phyloP scores from a whole-genome alignment of 2,888 invertebrate species.

The Pollenia labialis region DNA sequence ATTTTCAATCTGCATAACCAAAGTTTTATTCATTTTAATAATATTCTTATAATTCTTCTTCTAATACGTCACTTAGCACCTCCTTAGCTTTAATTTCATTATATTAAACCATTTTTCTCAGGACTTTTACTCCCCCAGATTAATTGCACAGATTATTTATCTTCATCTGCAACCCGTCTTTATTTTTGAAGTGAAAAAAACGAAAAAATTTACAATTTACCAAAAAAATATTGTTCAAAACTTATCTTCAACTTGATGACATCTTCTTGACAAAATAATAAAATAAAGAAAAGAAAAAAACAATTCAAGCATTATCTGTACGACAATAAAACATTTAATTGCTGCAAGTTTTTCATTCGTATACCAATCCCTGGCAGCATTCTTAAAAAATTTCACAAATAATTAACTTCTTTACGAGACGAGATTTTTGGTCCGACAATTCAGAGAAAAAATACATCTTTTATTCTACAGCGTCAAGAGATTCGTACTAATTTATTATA shows the following conservation, averaged over 20 bases:
- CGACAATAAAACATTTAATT: conserved; percentile 59
- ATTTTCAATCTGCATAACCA: no score
- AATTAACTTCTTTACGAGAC: conserved; percentile 52
- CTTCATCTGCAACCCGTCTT: not conserved
- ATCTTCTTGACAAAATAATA: conserved; percentile 36
- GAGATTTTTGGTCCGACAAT: conserved; percentile 17
- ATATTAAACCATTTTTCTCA: not conserved
- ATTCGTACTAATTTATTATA: conserved; percentile 62
- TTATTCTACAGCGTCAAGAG: not conserved
- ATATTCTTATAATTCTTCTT: no score
- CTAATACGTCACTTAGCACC: not conserved
- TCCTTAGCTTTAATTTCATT: not conserved
- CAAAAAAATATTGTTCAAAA: not conserved
- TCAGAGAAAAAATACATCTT: conserved; percentile 3
- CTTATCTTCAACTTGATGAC: conserved; percentile 33
- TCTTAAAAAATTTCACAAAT: conserved; percentile 44
- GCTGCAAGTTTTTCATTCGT: conserved; percentile 6
- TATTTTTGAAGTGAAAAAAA: conserved; percentile 40
- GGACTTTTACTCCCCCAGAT: not conserved
- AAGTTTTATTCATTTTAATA: no score
- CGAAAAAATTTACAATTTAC: not conserved
- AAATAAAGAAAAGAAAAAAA: conserved; percentile 1
- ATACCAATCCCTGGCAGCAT: not conserved
- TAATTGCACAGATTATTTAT: conserved; percentile 33
- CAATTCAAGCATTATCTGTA: conserved; percentile 23